phyloP scores from a whole-genome alignment of 2,888 invertebrate species.

The Zele albiditarsus region DNA sequence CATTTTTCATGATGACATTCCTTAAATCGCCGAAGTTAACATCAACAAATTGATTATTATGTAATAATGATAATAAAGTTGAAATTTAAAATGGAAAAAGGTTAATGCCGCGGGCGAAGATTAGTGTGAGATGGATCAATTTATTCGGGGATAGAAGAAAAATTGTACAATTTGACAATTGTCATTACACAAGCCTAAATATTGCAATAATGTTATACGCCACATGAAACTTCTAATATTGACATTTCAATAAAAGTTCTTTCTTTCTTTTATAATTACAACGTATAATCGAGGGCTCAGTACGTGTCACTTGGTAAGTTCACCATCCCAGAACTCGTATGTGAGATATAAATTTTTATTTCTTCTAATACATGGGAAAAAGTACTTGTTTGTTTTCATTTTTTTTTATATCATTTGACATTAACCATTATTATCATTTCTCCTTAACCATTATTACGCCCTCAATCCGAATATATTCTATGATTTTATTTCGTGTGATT shows the following conservation, averaged over 20 bases:
- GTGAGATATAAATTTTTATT: constrained; percentile 34
- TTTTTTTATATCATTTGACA: constrained; percentile 16
- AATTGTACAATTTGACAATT: background rate
- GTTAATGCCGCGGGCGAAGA: background rate
- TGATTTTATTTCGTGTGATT: background rate
- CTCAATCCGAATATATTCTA: background rate
- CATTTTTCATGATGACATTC: constrained; percentile 9
- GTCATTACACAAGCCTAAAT: background rate
- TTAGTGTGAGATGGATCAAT: background rate
- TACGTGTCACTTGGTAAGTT: constrained; percentile 70
- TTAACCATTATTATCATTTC: constrained; percentile 30
- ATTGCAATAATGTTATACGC: background rate
- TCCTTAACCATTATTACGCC: background rate
- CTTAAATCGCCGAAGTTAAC: background rate
- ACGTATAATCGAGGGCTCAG: constrained; percentile 70
- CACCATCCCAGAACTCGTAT: constrained; percentile 51
- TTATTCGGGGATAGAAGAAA: background rate
- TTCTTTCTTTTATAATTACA: constrained; percentile 71
- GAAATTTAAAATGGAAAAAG: background rate
- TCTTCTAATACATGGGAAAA: constrained; percentile 5
- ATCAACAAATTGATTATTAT: background rate
- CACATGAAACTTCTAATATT: background rate
- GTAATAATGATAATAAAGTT: background rate
- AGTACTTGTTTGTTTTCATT: constrained; percentile 6
- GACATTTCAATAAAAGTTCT: constrained; percentile 65